A percentile compares a stretch with the other conserved stretches of the same genome.
Evolutionary conservation across 2,888 invertebrate genomes (phyloP).

Genomic region (Hirtodrosophila trivittata): DNA sequence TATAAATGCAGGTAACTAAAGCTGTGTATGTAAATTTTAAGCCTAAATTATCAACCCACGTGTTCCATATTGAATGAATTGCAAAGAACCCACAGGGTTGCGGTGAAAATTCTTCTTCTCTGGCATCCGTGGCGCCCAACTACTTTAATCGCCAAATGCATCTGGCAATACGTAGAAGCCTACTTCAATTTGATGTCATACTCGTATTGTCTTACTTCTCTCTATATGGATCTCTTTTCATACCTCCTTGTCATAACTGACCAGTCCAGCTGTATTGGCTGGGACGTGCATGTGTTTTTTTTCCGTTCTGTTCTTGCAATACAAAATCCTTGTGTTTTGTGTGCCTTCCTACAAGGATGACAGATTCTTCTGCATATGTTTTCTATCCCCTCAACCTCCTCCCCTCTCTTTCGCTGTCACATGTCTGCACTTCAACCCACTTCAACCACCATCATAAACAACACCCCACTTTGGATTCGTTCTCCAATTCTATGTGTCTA

Average conservation of each 20-base stretch:
- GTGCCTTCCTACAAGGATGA: conserved; percentile 23
- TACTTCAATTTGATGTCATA: conserved; percentile 67
- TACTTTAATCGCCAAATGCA: conserved; percentile 68
- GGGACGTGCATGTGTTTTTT: conserved; percentile 68
- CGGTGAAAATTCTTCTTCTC: conserved; percentile 51
- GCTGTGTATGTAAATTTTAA: conserved; percentile 70
- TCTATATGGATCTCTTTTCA: conserved; percentile 53
- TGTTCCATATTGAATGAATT: conserved; percentile 68
- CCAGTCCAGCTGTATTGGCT: conserved; percentile 39
- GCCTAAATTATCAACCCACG: conserved; percentile 50
- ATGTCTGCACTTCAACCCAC: conserved; percentile 53
- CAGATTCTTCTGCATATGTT: conserved; percentile 44
- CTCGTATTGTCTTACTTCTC: conserved; percentile 32
- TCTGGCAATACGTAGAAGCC: conserved; percentile 66
- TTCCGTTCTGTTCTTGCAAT: conserved; percentile 48
- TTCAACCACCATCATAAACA: conserved; percentile 48
- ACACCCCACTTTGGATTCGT: conserved; percentile 41
- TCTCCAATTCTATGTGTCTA: conserved; percentile 40
- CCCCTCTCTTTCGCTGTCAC: conserved; percentile 50
- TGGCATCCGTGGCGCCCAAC: conserved; percentile 60
- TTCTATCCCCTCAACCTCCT: conserved; percentile 15
- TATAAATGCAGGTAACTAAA: conserved; percentile 86
- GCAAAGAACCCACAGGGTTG: conserved; percentile 67
- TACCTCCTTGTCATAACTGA: conserved; percentile 47
- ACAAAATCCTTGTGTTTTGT: conserved; percentile 52